Base-by-base conservation (phyloP, 2,113 vertebrate genomes). In the Halcyon malimbica region DNA sequence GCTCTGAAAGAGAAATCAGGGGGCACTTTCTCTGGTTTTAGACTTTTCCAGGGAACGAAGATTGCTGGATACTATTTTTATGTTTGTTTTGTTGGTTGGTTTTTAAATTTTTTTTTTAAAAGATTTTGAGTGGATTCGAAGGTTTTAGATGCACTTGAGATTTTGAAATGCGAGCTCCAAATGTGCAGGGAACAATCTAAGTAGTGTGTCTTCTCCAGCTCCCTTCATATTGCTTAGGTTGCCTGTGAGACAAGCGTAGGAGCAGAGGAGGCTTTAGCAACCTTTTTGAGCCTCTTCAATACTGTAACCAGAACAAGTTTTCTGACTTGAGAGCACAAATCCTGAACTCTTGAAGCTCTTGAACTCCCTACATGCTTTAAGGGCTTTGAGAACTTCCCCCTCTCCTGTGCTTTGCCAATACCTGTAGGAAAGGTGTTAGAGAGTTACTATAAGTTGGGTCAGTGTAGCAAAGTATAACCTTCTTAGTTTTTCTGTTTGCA, bases 351-450 rank as follows among this genome's bases (percentile, higher is more conserved):
- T 35, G 35, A 35, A 35, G 25, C 28, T 64, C 11, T 37, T 83
- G 21, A 68, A 29, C n/a, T 69, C 73, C 18, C 10, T 16, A 1
- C 0, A 0, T 31, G 42, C 50, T 33, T 41, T 57, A 29, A 9
- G 13, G 10, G 11, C 35, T 75, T 57, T n/a, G 67, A 64, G 64
- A 76, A 18, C 16, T 44, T 44, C 9, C 4, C 17, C 15, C 16
- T 75, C 33, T 86, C 48, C n/a, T 6, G 5, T 68, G 51, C 37
- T 70, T 71, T 41, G 65, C 54, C 70, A 25, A 6, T 31, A 24
- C 13, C 29, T 16, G 1, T 17, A 24, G 65, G 17, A 65, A 35
- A 60, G 15, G 19, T 16, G 24, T n/a, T 0, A 2, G 7, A 8
- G 50, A 26, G 26, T 50, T 56, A 8, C 54, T 65, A 21, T 28